A percentile compares a stretch with the other conserved stretches of the same genome.
phyloP scores from a whole-genome alignment of 2,888 invertebrate species.

The Lycophotia porphyrea region DNA sequence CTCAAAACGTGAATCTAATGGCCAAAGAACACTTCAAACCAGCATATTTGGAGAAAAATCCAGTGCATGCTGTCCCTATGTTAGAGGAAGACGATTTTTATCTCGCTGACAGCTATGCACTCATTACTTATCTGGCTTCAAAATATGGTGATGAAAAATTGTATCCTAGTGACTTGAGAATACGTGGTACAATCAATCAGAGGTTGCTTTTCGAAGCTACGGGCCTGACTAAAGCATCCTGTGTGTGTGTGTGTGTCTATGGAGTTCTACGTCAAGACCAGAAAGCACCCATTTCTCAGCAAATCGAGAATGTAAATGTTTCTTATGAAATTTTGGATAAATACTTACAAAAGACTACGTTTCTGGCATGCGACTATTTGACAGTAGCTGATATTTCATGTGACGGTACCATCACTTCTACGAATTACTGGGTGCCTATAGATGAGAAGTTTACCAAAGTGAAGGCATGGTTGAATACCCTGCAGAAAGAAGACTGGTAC shows the following conservation, averaged over 20 bases:
- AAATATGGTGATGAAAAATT: constrained; percentile 73
- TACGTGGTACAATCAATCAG: constrained; percentile 72
- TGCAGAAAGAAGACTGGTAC: constrained; percentile 71
- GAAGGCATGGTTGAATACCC: constrained; percentile 65
- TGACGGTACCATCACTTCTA: constrained; percentile 68
- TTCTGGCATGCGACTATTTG: constrained; percentile 69
- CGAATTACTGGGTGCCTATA: constrained; percentile 68
- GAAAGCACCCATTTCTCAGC: constrained; percentile 54
- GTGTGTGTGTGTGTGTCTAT: background rate
- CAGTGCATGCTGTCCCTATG: constrained; percentile 71
- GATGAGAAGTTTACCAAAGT: constrained; percentile 67
- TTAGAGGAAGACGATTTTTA: constrained; percentile 75
- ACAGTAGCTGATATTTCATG: constrained; percentile 75
- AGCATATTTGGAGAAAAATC: constrained; percentile 73
- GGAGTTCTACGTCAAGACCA: background rate
- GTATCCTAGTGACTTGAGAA: constrained; percentile 71
- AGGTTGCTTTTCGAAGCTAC: constrained; percentile 70
- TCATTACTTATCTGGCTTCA: constrained; percentile 73
- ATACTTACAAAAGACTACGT: constrained; percentile 70
- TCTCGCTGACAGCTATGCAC: constrained; percentile 74
- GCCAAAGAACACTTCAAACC: constrained; percentile 65
- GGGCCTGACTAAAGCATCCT: constrained; percentile 64
- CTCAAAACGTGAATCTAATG: constrained; percentile 62
- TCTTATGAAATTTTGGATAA: constrained; percentile 71
- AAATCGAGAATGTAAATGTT: constrained; percentile 63